Evolutionary conservation across 2,797 vertebrate species (phyloP).

Genomic region (Crypturellus tataupa): DNA sequence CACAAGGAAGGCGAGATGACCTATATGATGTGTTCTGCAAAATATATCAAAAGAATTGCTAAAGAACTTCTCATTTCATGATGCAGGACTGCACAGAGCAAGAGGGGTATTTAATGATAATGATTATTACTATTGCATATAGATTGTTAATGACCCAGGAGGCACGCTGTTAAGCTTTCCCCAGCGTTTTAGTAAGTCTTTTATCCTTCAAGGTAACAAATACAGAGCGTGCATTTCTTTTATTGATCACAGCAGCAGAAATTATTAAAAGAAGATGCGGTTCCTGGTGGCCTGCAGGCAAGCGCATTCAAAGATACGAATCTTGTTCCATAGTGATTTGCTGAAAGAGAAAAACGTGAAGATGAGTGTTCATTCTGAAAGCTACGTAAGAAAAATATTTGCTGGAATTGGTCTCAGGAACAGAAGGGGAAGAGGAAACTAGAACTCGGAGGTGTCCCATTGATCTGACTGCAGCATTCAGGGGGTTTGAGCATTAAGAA

Average conservation of each 20-base stretch:
- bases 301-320: background rate
- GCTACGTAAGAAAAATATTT: background rate
- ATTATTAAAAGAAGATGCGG: background rate
- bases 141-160: background rate
- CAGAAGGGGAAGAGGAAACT: background rate
- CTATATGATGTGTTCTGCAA: background rate
- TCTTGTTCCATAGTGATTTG: rapidly evolving
- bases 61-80: background rate
- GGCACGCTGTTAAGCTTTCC: background rate
- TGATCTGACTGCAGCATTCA: background rate
- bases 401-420: background rate
- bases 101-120: background rate
- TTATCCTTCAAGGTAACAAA: background rate
- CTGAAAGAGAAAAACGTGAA: background rate
- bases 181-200: background rate
- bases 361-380: background rate
- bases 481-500: background rate
- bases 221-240: background rate
- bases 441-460: background rate
- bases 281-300: background rate
- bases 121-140: background rate
- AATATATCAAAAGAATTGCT: background rate
- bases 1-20: background rate
- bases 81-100: background rate
- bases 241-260: background rate